phyloP scores from a whole-genome alignment of 1,140 invertebrate genomes.

The Periplaneta americana region DNA sequence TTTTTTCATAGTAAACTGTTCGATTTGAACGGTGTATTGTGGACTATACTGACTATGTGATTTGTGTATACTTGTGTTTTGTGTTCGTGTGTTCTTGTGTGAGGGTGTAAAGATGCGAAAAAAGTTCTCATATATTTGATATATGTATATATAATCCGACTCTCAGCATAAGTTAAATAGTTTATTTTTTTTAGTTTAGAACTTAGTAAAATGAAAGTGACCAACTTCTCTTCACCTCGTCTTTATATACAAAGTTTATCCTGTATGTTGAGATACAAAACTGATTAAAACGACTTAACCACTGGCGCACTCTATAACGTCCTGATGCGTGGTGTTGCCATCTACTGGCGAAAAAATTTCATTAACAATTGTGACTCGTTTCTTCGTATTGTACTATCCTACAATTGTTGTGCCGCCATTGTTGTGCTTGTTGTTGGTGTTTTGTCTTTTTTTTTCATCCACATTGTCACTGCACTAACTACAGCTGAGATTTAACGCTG shows the following conservation, averaged over 20 bases:
- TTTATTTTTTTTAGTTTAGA: background rate
- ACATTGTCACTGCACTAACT: background rate
- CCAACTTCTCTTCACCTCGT: background rate
- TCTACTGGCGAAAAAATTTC: background rate
- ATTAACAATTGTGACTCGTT: background rate
- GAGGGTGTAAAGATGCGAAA: background rate
- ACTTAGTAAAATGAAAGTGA: background rate
- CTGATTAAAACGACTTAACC: background rate
- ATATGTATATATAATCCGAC: background rate
- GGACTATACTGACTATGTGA: background rate
- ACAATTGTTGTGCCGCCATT: background rate
- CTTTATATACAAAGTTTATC: background rate
- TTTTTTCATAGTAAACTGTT: background rate
- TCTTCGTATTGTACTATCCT: background rate
- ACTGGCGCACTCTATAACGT: background rate
- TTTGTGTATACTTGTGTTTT: background rate
- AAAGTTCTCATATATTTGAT: background rate
- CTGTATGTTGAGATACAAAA: background rate
- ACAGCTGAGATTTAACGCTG: conserved; percentile 1
- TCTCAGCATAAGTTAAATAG: background rate
- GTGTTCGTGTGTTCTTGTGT: background rate
- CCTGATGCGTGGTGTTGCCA: background rate
- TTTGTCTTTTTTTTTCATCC: background rate
- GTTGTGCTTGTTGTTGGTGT: background rate
- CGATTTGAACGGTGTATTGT: background rate